phyloP scores from a whole-genome alignment of 2,113 vertebrate species.

The Tragelaphus buxtoni region DNA sequence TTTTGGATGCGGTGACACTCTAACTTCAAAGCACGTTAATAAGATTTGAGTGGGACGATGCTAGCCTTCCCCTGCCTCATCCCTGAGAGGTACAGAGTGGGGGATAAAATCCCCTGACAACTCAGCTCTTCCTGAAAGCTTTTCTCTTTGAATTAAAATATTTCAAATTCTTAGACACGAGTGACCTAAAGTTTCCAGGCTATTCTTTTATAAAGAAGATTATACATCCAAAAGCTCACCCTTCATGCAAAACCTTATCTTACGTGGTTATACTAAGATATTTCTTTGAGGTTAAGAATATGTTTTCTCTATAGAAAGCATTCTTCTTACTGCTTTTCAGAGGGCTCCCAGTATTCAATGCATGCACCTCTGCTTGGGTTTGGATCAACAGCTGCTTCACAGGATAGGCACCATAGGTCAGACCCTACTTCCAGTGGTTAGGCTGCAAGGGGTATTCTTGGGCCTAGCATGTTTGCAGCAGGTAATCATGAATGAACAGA shows the following conservation, averaged over 20 bases:
- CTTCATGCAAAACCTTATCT: conserved; percentile 52
- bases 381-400: neutral
- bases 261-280: neutral
- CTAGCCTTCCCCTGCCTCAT: neutral
- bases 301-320: neutral
- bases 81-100: neutral
- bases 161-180: conserved; percentile 50
- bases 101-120: neutral
- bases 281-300: conserved; percentile 34
- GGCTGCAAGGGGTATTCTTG: neutral
- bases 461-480: neutral
- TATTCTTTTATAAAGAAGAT: conserved; percentile 61
- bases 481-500: neutral
- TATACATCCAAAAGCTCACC: conserved; percentile 43
- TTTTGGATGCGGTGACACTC: accelerated
- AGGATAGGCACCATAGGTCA: neutral
- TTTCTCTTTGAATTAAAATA: conserved; percentile 63
- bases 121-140: conserved; percentile 47
- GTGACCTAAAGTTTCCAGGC: conserved; percentile 47
- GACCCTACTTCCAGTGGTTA: neutral
- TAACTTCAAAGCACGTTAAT: conserved; percentile 51
- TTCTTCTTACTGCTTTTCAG: neutral
- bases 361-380: neutral
- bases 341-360: neutral
- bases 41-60: neutral